Evolutionary conservation across 2,888 invertebrate species (phyloP).

Genomic region (Ennomos erosarius): DNA sequence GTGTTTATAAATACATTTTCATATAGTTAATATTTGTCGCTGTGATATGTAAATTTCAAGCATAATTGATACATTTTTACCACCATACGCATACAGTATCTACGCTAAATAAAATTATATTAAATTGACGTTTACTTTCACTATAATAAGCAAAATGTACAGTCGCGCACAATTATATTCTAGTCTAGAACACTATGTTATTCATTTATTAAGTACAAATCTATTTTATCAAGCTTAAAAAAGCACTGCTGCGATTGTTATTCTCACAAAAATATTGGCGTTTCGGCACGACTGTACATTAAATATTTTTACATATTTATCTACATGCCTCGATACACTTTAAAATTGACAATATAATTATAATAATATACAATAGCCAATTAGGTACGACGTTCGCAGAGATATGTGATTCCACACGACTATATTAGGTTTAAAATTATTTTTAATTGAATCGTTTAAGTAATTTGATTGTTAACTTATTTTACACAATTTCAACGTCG

Average conservation of each 20-base stretch:
- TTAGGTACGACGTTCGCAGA: conserved; percentile 44
- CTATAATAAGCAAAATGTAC: conserved; percentile 60
- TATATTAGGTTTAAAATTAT: conserved; percentile 35
- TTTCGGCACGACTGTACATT: conserved; percentile 68
- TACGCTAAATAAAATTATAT: conserved; percentile 38
- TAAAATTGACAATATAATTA: conserved; percentile 57
- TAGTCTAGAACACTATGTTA: conserved; percentile 45
- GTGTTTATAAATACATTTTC: conserved; percentile 25
- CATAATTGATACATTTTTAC: conserved; percentile 61
- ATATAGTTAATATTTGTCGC: conserved; percentile 77
- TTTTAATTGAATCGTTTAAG: conserved; percentile 41
- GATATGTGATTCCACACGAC: conserved; percentile 67
- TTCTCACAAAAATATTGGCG: conserved; percentile 62
- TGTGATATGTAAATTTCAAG: conserved; percentile 77
- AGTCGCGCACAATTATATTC: conserved; percentile 60
- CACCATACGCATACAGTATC: conserved; percentile 28
- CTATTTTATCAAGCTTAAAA: conserved; percentile 62
- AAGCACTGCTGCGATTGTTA: conserved; percentile 39
- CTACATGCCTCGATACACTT: conserved; percentile 49
- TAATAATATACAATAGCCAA: conserved; percentile 35
- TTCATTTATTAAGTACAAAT: conserved; percentile 58
- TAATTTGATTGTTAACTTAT: conserved; percentile 30
- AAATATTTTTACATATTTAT: conserved; percentile 31
- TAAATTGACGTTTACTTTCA: conserved; percentile 45
- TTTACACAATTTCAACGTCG: conserved; percentile 23